A percentile compares a stretch with the other conserved stretches of the same genome.
Evolutionary conservation across 2,113 vertebrate genomes (phyloP).

Genomic region (Cheirogaleus medius): DNA sequence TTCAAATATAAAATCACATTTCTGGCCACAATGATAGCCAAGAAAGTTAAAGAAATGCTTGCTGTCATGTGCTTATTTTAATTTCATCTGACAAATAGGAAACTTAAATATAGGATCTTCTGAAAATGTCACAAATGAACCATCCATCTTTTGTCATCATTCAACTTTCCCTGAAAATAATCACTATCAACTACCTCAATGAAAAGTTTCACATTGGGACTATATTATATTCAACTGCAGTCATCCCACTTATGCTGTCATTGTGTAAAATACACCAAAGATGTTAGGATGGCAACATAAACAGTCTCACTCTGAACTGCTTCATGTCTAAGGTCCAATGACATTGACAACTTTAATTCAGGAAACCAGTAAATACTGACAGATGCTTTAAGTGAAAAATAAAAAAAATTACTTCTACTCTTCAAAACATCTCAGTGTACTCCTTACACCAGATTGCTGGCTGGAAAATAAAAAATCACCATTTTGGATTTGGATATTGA

Average conservation of each 20-base stretch:
- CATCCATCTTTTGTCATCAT: slow-evolving; percentile 32
- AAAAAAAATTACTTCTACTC: slow-evolving; percentile 18
- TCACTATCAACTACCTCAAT: background rate
- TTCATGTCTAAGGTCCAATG: background rate
- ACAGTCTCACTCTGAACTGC: background rate
- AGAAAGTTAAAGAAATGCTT: slow-evolving; percentile 14
- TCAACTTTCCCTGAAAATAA: slow-evolving; percentile 33
- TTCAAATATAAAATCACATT: slow-evolving; percentile 38
- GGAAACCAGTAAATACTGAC: slow-evolving; percentile 1
- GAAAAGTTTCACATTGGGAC: background rate
- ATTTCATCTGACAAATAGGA: slow-evolving; percentile 49
- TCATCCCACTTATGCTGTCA: background rate
- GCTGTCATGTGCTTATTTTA: slow-evolving; percentile 4
- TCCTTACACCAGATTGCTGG: background rate
- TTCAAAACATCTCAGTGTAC: background rate
- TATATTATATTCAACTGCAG: background rate
- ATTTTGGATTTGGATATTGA: background rate
- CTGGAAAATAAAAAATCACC: background rate
- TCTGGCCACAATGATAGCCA: background rate
- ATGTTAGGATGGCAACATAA: background rate
- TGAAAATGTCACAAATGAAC: slow-evolving; percentile 47
- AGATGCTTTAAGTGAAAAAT: background rate
- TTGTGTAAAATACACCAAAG: background rate
- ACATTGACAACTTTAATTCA: background rate
- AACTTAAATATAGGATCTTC: slow-evolving; percentile 25